A percentile compares a stretch with the other conserved stretches of the same genome.
Evolutionary conservation across 1,140 invertebrate species (phyloP).

Genomic region (Papilio xuthus): DNA sequence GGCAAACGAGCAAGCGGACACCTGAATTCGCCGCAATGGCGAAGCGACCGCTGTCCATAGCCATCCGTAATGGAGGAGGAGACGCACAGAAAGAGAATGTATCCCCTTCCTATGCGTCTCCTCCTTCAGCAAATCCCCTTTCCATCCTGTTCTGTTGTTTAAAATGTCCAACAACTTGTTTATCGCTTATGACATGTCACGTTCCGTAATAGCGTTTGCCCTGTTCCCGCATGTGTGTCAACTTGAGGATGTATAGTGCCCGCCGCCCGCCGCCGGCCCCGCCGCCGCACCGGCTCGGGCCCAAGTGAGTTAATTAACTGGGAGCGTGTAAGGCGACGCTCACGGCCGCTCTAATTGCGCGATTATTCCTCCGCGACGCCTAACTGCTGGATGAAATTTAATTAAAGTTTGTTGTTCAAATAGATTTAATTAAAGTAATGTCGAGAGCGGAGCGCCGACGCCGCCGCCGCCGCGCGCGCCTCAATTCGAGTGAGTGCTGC

Average conservation of each 20-base stretch:
- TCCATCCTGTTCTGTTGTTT: background rate
- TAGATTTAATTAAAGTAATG: conserved; percentile 82
- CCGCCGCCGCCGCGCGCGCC: conserved; percentile 66
- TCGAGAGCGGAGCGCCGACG: conserved; percentile 73
- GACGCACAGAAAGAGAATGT: too few relatives aligned
- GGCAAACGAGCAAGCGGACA: too few relatives aligned
- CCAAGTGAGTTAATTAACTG: conserved; percentile 80
- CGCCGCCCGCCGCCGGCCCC: background rate
- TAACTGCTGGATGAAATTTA: conserved; percentile 82
- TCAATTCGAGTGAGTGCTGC: conserved; percentile 80
- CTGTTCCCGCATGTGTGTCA: conserved; percentile 20
- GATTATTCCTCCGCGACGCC: conserved; percentile 81
- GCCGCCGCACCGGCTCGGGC: conserved; percentile 57
- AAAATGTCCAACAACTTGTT: conserved; percentile 4
- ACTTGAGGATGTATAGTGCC: conserved; percentile 14
- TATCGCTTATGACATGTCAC: conserved; percentile 33
- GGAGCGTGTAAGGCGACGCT: conserved; percentile 80
- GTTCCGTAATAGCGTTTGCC: conserved; percentile 26
- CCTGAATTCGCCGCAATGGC: too few relatives aligned
- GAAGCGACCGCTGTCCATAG: too few relatives aligned
- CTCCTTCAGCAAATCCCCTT: too few relatives aligned
- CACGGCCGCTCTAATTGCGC: conserved; percentile 80
- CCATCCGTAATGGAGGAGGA: too few relatives aligned
- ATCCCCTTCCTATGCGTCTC: too few relatives aligned
- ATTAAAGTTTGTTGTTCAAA: conserved; percentile 82